Evolutionary conservation across 2,797 vertebrate genomes (phyloP).

Genomic region (Brotula barbata): DNA sequence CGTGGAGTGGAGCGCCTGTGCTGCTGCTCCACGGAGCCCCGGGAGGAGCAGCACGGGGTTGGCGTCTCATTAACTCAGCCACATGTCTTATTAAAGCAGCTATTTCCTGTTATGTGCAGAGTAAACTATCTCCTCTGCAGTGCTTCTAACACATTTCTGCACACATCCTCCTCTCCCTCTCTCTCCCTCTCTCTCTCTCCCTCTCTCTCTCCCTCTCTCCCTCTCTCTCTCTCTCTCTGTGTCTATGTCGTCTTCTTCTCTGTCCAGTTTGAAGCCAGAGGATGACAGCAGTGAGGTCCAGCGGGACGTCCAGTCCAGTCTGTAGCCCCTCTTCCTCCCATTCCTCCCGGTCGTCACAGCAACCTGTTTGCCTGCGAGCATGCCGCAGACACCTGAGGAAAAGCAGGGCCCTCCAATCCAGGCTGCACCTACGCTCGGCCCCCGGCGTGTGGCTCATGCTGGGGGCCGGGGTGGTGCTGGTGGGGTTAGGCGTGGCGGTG

Average conservation of each 20-base stretch:
- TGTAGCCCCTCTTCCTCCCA: slow-evolving; percentile 63
- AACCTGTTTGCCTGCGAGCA: slow-evolving; percentile 53
- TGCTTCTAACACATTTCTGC: neutral
- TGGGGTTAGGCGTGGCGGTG: slow-evolving; percentile 89
- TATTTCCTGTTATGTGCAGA: slow-evolving; percentile 72
- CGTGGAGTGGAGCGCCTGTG: neutral
- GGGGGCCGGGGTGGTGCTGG: slow-evolving; percentile 86
- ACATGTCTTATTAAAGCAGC: slow-evolving; percentile 72
- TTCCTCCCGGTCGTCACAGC: slow-evolving; percentile 45
- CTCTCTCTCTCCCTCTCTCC: too few species aligned
- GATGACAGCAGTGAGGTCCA: slow-evolving; percentile 67
- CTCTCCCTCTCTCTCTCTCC: neutral
- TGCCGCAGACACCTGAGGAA: slow-evolving; percentile 56
- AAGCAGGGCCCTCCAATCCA: slow-evolving; percentile 66
- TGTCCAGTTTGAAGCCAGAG: slow-evolving; percentile 62
- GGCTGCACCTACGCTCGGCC: slow-evolving; percentile 85
- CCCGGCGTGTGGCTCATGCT: slow-evolving; percentile 90
- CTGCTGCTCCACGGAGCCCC: slow-evolving; percentile 51
- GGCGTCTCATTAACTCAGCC: slow-evolving; percentile 67
- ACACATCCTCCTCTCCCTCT: slow-evolving; percentile 15
- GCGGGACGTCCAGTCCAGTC: slow-evolving; percentile 46
- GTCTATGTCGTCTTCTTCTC: slow-evolving; percentile 11
- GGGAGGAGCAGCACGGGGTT: slow-evolving; percentile 51
- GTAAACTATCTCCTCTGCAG: slow-evolving; percentile 34
- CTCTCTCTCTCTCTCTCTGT: too few species aligned